These are phyloP conservation scores for Stomorhina lunata DNA, from an alignment of 2,888 invertebrate genomes.

Conservation along the genomic window DNA sequence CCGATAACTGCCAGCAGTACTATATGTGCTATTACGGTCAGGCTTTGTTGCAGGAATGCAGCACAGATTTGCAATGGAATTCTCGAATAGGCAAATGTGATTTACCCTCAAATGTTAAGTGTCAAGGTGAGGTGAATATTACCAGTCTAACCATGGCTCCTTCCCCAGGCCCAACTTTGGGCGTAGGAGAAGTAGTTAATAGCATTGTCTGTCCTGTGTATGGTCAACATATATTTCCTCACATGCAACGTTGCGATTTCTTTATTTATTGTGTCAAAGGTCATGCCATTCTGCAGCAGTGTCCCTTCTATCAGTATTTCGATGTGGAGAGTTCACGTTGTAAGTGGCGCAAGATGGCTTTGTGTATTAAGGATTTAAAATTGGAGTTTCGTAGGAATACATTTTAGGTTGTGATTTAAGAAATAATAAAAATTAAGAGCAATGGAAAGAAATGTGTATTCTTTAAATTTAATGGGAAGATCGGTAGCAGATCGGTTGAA, in stretches of 20 bases:
- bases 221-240: slow-evolving; percentile 77
- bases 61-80: slow-evolving; percentile 77
- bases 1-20: slow-evolving; percentile 73
- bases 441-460: background rate
- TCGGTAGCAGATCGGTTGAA: too few species aligned
- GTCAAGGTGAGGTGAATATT: slow-evolving; percentile 62
- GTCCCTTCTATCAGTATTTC: slow-evolving; percentile 77
- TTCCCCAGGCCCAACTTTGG: background rate
- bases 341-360: slow-evolving; percentile 73
- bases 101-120: slow-evolving; percentile 74
- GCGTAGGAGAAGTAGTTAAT: too few species aligned
- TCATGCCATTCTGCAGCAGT: slow-evolving; percentile 76
- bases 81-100: slow-evolving; percentile 75
- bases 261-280: slow-evolving; percentile 78
- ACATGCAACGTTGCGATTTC: slow-evolving; percentile 76
- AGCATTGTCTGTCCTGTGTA: slow-evolving; percentile 72
- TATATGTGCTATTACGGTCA: slow-evolving; percentile 78
- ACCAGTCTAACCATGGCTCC: background rate
- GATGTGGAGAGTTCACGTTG: slow-evolving; percentile 75
- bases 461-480: too few species aligned
- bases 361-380: slow-evolving; percentile 74
- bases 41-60: slow-evolving; percentile 75
- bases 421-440: background rate
- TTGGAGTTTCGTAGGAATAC: slow-evolving; percentile 67
- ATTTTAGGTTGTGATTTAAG: slow-evolving; percentile 28